Base-by-base conservation (phyloP, 2,113 vertebrate genomes). In the Pithys albifrons region DNA sequence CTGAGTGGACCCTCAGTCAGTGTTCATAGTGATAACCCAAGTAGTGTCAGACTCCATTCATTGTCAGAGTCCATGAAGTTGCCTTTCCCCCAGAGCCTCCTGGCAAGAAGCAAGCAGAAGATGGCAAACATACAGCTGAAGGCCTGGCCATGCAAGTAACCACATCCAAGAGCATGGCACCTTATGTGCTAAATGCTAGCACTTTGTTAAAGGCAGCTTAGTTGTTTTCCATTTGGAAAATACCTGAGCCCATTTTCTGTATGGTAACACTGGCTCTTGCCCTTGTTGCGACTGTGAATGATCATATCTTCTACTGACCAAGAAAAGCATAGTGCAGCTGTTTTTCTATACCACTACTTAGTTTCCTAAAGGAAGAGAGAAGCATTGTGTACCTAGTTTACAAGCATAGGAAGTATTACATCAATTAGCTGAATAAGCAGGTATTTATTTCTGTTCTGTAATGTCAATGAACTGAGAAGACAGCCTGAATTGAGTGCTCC, bases 301-400 rank as follows among this genome's bases (percentile, higher is more conserved):
- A 6, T 9, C 0, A 0, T 27, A 20, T 19, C 25, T 74, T 51
- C 57, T 73, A 64, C 33, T 1, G 3, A 35, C 15, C 17, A 19
- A 45, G 52, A 72, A 78, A 64, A 90, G 35, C 27, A 27, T 2
- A 43, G 61, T 13, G 73, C n/a, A 39, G 57, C 7, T 71, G 5
- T 5, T 74, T 66, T 85, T n/a, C 55, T 49, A 10, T 28, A n/a
- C 13, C 10, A 12, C n/a, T 64, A 22, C 48, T 61, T 61, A 35
- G 28, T 46, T 67, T 89, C 31, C 48, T 59, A 7, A 55, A 59
- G 70, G 8, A 52, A 33, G 33, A 80, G 15, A 19, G 49, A 28
- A 73, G 46, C 0, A 0, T 22, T 66, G 19, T 14, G 35, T 46
- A 23, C 39, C 41, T 67, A 7, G 20, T 52, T 80, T 43, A 45